Evolutionary conservation across 2,113 vertebrate genomes (phyloP).

Genomic region (Lagopus muta): DNA sequence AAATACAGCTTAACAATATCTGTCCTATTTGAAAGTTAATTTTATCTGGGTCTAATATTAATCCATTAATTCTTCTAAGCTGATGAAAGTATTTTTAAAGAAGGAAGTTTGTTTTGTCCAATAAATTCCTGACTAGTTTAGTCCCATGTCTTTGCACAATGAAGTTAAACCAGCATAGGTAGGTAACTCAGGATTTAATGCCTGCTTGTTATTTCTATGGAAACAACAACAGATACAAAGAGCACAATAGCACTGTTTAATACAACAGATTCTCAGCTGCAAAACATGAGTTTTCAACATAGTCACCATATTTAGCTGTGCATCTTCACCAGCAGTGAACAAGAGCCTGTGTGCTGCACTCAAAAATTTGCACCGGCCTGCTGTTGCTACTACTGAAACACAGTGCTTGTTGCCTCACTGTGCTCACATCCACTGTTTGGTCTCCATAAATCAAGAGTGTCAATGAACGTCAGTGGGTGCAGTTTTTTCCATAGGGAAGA

Average conservation of each 20-base stretch:
- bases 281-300: too few species aligned
- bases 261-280: too few species aligned
- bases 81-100: not conserved
- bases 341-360: too few species aligned
- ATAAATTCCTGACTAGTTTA: not conserved
- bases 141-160: not conserved
- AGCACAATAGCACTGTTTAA: too few species aligned
- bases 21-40: not conserved
- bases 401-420: not conserved
- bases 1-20: not conserved
- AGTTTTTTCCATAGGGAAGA: not conserved
- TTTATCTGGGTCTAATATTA: not conserved
- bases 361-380: not conserved
- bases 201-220: too few species aligned
- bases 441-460: too few species aligned
- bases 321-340: too few species aligned
- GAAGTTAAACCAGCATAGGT: not conserved
- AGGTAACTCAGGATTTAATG: too few species aligned
- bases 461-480: not conserved
- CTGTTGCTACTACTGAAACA: not conserved
- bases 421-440: not conserved
- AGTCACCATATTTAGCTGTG: too few species aligned
- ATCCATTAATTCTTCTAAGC: not conserved
- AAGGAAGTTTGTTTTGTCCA: not conserved
- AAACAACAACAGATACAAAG: too few species aligned